phyloP scores from a whole-genome alignment of 2,113 vertebrate genomes.

The Cephalopholis sonnerati region DNA sequence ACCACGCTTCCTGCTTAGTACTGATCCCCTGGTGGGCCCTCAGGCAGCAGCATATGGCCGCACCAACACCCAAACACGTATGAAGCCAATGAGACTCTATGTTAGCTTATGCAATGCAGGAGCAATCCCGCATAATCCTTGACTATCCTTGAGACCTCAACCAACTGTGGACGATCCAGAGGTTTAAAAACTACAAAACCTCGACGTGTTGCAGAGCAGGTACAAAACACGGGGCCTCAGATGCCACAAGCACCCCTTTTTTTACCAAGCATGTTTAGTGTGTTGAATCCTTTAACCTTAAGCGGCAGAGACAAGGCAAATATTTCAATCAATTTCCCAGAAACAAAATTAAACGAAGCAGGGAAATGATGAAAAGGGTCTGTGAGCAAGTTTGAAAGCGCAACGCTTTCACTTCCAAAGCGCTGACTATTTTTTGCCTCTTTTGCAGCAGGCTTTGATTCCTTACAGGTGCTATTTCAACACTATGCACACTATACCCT shows the following conservation, averaged over 20 bases:
- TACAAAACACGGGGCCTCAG: slow-evolving; percentile 18
- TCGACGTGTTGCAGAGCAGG: neutral
- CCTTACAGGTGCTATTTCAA: slow-evolving; percentile 26
- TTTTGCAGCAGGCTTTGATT: slow-evolving; percentile 31
- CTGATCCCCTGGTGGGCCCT: slow-evolving; percentile 68
- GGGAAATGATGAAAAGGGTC: slow-evolving; percentile 8
- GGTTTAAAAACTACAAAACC: slow-evolving; percentile 34
- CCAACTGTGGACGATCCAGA: slow-evolving; percentile 30
- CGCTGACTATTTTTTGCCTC: neutral
- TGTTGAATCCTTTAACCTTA: neutral
- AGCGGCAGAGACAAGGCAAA: slow-evolving; percentile 9
- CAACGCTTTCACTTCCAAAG: slow-evolving; percentile 12
- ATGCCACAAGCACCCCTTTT: neutral
- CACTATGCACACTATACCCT: slow-evolving; percentile 1
- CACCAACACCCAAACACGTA: slow-evolving; percentile 65
- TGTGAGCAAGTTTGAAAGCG: neutral
- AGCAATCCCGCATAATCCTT: slow-evolving; percentile 62
- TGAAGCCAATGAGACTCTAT: slow-evolving; percentile 44
- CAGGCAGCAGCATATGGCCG: slow-evolving; percentile 75
- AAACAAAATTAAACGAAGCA: slow-evolving; percentile 22
- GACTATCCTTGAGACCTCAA: slow-evolving; percentile 42
- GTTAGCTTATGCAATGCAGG: slow-evolving; percentile 62
- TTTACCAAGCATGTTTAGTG: neutral
- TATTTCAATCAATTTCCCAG: slow-evolving; percentile 8
- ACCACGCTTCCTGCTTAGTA: slow-evolving; percentile 72